A percentile compares a stretch with the other conserved stretches of the same genome.
Conservation (phyloP, 2,888 invertebrate species). For the Tholera decimalis region DNA sequence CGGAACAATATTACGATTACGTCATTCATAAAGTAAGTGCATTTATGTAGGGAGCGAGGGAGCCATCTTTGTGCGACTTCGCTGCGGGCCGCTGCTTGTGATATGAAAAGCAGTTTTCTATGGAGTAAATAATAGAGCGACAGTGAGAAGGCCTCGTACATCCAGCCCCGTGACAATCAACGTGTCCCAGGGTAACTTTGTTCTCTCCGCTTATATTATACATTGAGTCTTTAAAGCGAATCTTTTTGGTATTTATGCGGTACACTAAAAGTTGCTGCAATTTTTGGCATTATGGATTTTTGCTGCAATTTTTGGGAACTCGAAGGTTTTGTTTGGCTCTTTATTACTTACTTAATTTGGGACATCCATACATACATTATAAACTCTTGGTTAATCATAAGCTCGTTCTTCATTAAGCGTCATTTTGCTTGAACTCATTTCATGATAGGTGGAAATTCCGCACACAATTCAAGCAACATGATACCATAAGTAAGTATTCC, state of each 20-base stretch:
- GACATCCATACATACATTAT: conserved; percentile 8
- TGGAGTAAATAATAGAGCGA: conserved; percentile 84
- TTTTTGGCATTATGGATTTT: background rate
- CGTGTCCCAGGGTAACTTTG: conserved; percentile 65
- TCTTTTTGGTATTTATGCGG: conserved; percentile 17
- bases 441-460: conserved; percentile 69
- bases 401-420: conserved; percentile 36
- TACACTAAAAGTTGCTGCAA: background rate
- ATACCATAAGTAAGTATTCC: conserved; percentile 85
- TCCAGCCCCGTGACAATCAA: conserved; percentile 70
- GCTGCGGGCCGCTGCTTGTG: conserved; percentile 83
- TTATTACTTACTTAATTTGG: conserved; percentile 1
- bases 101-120: conserved; percentile 88
- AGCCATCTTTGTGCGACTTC: conserved; percentile 82
- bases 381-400: conserved; percentile 33
- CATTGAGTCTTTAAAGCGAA: conserved; percentile 23
- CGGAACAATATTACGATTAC: conserved; percentile 84
- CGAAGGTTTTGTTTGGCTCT: background rate
- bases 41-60: conserved; percentile 81
- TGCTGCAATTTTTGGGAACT: conserved; percentile 1
- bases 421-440: conserved; percentile 62
- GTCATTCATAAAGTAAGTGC: conserved; percentile 85
- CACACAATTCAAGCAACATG: conserved; percentile 83
- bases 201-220: conserved; percentile 35
- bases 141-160: conserved; percentile 74